A percentile compares a stretch with the other conserved stretches of the same genome.
phyloP scores from a whole-genome alignment of 2,797 vertebrate species.

The Euphonia xanthogaster region DNA sequence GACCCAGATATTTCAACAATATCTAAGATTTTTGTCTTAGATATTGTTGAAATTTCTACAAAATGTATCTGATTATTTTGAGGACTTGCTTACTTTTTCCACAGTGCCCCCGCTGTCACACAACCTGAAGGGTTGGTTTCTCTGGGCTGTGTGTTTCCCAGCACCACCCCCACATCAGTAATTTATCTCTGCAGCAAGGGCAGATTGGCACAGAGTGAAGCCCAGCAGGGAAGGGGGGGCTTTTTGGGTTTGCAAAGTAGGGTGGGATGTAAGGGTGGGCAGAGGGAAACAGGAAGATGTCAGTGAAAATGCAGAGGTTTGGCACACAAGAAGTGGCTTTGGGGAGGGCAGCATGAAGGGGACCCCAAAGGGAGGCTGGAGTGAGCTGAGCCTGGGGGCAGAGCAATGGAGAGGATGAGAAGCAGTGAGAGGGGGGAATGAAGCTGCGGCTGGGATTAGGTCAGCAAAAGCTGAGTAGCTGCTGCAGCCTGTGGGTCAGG shows the following conservation, averaged over 20 bases:
- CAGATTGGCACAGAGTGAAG: neutral
- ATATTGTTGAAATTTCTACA: neutral
- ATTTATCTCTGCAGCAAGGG: neutral
- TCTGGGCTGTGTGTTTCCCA: neutral
- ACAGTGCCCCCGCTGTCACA: neutral
- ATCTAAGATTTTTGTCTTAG: neutral
- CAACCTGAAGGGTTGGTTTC: neutral
- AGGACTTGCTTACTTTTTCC: neutral
- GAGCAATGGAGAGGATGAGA: fast-evolving
- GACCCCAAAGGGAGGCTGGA: neutral
- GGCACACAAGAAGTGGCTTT: neutral
- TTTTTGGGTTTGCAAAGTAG: neutral
- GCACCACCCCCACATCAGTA: fast-evolving
- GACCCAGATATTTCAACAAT: too few species aligned
- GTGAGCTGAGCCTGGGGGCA: neutral
- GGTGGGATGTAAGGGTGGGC: neutral
- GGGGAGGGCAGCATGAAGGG: neutral
- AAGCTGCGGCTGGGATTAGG: neutral
- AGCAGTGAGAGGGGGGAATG: neutral
- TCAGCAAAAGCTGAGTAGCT: neutral
- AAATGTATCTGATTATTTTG: neutral
- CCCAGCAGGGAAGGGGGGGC: neutral
- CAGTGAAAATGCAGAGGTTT: neutral
- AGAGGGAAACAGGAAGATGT: neutral
- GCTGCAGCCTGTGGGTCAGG: neutral